phyloP scores from a whole-genome alignment of 2,797 vertebrate genomes.

The Acridotheres tristis region DNA sequence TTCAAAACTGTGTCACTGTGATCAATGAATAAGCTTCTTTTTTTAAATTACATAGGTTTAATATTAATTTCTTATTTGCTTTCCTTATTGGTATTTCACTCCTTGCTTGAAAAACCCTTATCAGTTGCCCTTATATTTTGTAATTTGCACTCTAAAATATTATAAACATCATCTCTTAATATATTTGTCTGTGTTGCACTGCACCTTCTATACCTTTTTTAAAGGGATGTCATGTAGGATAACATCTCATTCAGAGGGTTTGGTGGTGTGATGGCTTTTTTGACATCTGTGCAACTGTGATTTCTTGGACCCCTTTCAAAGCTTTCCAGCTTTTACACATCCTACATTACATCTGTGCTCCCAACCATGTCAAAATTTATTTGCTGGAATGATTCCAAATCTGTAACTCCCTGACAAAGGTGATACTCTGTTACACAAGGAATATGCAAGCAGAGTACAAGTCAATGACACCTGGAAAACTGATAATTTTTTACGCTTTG shows the following conservation, averaged over 20 bases:
- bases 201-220: not conserved
- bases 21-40: not conserved
- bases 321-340: not conserved
- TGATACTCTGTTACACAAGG: not conserved
- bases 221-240: not conserved
- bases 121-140: not conserved
- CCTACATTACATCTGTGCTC: not conserved
- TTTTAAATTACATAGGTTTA: not conserved
- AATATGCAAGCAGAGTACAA: not conserved
- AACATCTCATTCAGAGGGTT: not conserved
- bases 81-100: not conserved
- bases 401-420: not conserved
- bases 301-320: not conserved
- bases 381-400: not conserved
- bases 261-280: not conserved
- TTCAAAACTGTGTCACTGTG: not conserved
- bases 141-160: not conserved
- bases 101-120: not conserved
- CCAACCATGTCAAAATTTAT: not conserved
- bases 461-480: not conserved
- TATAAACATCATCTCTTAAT: not conserved
- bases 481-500: not conserved
- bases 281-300: not conserved
- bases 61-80: not conserved
- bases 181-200: not conserved